Percentiles rank a stretch among this genome's conserved stretches.
Conservation (phyloP, 2,888 invertebrate species). For the Dermolepida albohirtum region DNA sequence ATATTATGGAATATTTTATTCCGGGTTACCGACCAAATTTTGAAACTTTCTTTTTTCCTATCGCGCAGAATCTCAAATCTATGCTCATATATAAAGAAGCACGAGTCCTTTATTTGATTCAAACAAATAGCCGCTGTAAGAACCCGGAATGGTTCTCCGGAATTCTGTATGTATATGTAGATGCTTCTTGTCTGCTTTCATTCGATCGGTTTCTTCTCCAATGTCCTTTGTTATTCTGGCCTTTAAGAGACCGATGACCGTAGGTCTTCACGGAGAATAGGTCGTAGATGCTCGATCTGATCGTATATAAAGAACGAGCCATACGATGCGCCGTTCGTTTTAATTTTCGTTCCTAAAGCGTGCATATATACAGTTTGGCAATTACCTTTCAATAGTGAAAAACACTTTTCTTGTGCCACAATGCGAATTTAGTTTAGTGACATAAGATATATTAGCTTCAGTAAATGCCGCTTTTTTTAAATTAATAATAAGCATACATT, state of each 20-base stretch:
- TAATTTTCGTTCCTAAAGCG: no score
- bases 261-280: slow-evolving; percentile 5
- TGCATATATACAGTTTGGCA: neutral
- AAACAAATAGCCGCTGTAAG: slow-evolving; percentile 31
- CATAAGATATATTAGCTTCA: no score
- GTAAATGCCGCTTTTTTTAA: no score
- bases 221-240: neutral
- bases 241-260: slow-evolving; percentile 24
- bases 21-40: neutral
- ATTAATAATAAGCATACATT: no score
- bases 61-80: slow-evolving; percentile 2
- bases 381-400: neutral
- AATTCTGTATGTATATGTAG: neutral
- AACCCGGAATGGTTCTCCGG: slow-evolving; percentile 7
- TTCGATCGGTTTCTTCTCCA: slow-evolving; percentile 1
- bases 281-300: neutral
- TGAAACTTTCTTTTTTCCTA: slow-evolving; percentile 8
- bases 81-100: neutral
- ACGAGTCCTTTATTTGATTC: slow-evolving; percentile 26
- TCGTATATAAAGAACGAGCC: no score
- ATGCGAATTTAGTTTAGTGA: no score
- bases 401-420: neutral
- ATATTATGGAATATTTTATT: slow-evolving; percentile 22
- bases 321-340: no score
- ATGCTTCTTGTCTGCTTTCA: neutral